These are phyloP conservation scores for Coccyzus lansbergi DNA, from an alignment of 2,797 vertebrate species.

Conservation along the genomic window DNA sequence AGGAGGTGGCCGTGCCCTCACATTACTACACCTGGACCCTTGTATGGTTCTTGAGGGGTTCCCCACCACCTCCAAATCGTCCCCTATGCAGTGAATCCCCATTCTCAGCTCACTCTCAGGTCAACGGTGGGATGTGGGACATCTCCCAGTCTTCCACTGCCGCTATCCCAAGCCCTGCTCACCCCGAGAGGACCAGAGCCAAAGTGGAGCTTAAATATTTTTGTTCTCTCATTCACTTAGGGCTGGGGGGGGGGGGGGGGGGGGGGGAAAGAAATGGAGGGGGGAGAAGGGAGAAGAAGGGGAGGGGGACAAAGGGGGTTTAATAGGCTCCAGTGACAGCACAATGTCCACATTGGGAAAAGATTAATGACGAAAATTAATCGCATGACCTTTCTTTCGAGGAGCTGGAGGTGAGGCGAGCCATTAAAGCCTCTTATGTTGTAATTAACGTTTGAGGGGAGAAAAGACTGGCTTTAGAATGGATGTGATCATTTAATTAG, in stretches of 20 bases:
- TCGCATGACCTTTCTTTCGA: conserved; percentile 92
- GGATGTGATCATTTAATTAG: conserved; percentile 94
- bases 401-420: conserved; percentile 93
- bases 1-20: too few relatives aligned
- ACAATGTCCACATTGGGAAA: conserved; percentile 89
- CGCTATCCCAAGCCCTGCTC: fast-evolving
- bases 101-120: not conserved
- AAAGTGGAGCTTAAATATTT: conserved; percentile 80
- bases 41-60: too few relatives aligned
- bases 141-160: fast-evolving
- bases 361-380: conserved; percentile 94
- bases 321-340: conserved; percentile 87
- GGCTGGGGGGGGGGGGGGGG: conserved; percentile 70
- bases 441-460: conserved; percentile 91
- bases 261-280: conserved; percentile 42
- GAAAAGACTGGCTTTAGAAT: conserved; percentile 88
- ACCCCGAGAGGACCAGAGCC: conserved; percentile 2
- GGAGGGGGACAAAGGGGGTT: conserved; percentile 79
- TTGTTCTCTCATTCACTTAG: conserved; percentile 77
- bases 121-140: fast-evolving
- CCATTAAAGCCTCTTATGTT: conserved; percentile 96
- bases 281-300: conserved; percentile 58
- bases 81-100: not conserved
- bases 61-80: not conserved
- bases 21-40: too few relatives aligned